Evolutionary conservation across 1,140 invertebrate species (phyloP).

Genomic region (Popillia japonica): DNA sequence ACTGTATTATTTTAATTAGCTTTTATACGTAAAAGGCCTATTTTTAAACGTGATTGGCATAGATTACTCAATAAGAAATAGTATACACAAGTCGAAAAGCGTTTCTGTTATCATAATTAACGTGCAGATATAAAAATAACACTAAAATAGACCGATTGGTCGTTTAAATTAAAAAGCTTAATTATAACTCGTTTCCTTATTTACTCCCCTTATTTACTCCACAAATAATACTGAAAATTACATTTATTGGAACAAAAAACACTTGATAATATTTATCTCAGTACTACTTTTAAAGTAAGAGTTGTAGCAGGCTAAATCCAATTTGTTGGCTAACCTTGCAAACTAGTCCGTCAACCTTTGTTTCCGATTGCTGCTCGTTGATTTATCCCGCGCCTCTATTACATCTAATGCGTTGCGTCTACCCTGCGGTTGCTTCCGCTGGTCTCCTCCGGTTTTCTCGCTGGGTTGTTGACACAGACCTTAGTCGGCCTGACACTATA

Average conservation of each 20-base stretch:
- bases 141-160: too few relatives aligned
- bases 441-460: conserved; percentile 8
- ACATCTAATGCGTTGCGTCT: conserved; percentile 22
- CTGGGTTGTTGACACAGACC: conserved; percentile 11
- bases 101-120: too few relatives aligned
- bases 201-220: background rate
- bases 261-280: background rate
- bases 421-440: conserved; percentile 5
- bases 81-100: too few relatives aligned
- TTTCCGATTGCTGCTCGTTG: conserved; percentile 17
- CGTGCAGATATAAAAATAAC: too few relatives aligned
- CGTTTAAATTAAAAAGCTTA: background rate
- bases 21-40: too few relatives aligned
- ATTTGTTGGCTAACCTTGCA: conserved; percentile 1
- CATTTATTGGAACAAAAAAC: background rate
- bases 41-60: too few relatives aligned
- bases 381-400: conserved; percentile 12
- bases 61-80: too few relatives aligned
- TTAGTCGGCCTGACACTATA: background rate
- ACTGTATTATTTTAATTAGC: too few relatives aligned
- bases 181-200: background rate
- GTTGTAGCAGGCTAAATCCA: background rate
- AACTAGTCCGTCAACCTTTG: conserved; percentile 27
- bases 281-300: too few relatives aligned
- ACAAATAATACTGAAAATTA: background rate